phyloP scores from a whole-genome alignment of 2,113 vertebrate genomes.

The Sinocyclocheilus rhinocerous region DNA sequence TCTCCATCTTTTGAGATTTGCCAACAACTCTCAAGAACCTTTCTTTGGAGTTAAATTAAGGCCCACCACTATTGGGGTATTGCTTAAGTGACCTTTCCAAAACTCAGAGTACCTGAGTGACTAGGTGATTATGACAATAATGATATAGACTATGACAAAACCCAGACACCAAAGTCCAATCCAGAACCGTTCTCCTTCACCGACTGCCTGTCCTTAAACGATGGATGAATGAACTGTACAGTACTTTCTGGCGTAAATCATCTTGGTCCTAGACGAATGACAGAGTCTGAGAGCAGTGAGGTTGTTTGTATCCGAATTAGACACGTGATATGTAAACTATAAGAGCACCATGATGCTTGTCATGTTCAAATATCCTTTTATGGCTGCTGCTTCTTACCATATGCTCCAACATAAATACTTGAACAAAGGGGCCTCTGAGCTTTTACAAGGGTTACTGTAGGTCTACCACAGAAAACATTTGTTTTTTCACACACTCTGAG shows the following conservation, averaged over 20 bases:
- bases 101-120: background rate
- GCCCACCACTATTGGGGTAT: background rate
- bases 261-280: conserved; percentile 25
- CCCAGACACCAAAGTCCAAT: conserved; percentile 28
- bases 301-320: conserved; percentile 50
- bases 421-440: conserved; percentile 13
- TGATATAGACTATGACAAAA: conserved; percentile 26
- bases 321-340: conserved; percentile 51
- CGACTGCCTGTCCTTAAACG: conserved; percentile 13
- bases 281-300: conserved; percentile 19
- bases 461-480: background rate
- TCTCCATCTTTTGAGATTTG: background rate
- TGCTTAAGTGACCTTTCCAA: background rate
- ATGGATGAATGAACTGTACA: background rate
- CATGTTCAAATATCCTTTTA: conserved; percentile 55
- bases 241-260: conserved; percentile 23
- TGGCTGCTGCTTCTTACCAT: conserved; percentile 38
- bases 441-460: conserved; percentile 13
- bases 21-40: background rate
- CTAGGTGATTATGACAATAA: conserved; percentile 3
- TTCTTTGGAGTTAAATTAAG: background rate
- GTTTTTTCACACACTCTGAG: background rate
- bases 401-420: conserved; percentile 26
- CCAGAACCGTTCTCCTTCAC: background rate
- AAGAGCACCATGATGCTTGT: conserved; percentile 35